These are phyloP conservation scores for Helarctos malayanus DNA, from an alignment of 2,797 vertebrate species.

Conservation along the genomic window DNA sequence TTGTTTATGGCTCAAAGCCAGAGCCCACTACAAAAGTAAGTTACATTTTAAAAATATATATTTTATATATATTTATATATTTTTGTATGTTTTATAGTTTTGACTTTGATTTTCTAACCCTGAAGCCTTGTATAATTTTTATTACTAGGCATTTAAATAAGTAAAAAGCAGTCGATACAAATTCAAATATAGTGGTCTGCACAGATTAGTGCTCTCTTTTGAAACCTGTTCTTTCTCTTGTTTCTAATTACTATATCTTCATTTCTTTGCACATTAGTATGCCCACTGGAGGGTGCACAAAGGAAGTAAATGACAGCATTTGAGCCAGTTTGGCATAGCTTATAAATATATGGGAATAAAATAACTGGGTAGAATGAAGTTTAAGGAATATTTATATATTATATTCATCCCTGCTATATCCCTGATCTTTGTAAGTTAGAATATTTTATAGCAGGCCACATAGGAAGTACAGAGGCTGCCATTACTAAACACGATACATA, in stretches of 20 bases:
- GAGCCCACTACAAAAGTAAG: conserved; percentile 95
- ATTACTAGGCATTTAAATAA: conserved; percentile 8
- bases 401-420: not conserved
- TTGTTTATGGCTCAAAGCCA: conserved; percentile 94
- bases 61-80: not conserved
- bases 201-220: conserved; percentile 38
- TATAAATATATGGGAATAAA: not conserved
- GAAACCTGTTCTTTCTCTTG: not conserved
- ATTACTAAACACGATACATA: not conserved
- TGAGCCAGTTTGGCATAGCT: not conserved
- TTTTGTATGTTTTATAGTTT: conserved; percentile 31
- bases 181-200: not conserved
- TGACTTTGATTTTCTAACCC: conserved; percentile 57
- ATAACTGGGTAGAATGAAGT: not conserved
- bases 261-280: not conserved
- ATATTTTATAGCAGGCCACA: not conserved
- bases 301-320: conserved; percentile 12
- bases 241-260: conserved; percentile 52
- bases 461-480: not conserved
- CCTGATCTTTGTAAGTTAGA: not conserved
- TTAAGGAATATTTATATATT: not conserved
- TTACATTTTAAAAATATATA: conserved; percentile 70
- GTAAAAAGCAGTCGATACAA: conserved; percentile 5
- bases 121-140: conserved; percentile 47
- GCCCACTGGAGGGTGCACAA: not conserved